Base-by-base conservation (phyloP, 2,888 invertebrate species). In the Drosophila nigritarsus region DNA sequence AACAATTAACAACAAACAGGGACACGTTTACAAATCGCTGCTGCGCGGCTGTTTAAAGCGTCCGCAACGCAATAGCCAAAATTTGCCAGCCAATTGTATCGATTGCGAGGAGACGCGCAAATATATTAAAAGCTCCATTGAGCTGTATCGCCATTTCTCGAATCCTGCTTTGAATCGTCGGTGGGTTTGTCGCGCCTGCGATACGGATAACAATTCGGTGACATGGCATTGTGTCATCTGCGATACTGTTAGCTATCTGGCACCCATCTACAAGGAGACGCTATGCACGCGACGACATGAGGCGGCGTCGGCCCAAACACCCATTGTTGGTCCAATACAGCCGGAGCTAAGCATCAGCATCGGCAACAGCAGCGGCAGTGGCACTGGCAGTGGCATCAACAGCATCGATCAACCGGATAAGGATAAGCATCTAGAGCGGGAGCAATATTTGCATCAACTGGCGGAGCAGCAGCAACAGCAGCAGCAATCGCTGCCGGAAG, bases 191-290 rank as follows among this genome's bases (percentile, higher is more conserved):
- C 92, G 92, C 74, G 89, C 91, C 76, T 93, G 93, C 80, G 91
- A 91, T 65, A 87, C 92, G 54, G 92, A 92, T 75, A 93, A 93
- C 81, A 93, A 92, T 81, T 92, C 93, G n/a, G 93, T 93, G 48
- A 93, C 93, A 72, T 93, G 93, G 93, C 93, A 93, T 69, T 93
- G 93, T 81, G 88, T 93, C 51, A 93, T 93, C 75, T 93, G 93
- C 83, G 92, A 93, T 80, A 92, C 91, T 53, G 93, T 93, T 51
- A 93, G 93, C 80, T 92, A 92, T 80, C 85, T 93, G 75, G 93
- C 93, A 51, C 93, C 93, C 72, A 93, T 93, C 51, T 93, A 93
- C 74, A 93, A 93, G 78, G 93, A 92, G 73, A 92, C 92, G 5
- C 80, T 93, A n/a, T 73, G 73, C 54, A 63, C 84, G 64, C 82